Evolutionary conservation across 2,797 vertebrate genomes (phyloP).

Genomic region (Petrocephalus schoutedeni): DNA sequence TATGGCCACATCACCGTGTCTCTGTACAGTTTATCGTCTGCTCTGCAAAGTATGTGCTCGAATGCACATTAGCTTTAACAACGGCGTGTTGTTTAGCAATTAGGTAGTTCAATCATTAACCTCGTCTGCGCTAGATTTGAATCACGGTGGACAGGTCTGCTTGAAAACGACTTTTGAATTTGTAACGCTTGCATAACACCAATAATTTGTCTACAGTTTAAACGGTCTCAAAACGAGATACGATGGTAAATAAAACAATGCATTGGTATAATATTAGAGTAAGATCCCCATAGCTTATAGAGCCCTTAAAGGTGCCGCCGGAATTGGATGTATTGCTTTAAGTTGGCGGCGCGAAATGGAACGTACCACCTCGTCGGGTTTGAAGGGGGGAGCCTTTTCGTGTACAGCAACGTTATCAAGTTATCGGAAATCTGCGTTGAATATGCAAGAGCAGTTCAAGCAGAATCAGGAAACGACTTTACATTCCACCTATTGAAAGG

Average conservation of each 20-base stretch:
- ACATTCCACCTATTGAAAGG: background rate
- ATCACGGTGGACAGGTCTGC: background rate
- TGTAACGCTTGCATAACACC: background rate
- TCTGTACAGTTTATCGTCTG: background rate
- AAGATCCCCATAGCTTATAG: background rate
- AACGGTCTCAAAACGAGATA: background rate
- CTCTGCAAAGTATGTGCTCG: background rate
- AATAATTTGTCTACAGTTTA: background rate
- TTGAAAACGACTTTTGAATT: background rate
- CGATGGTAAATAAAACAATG: background rate
- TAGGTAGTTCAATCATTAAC: background rate
- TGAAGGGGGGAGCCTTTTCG: background rate
- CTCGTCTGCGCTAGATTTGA: background rate
- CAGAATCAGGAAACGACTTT: background rate
- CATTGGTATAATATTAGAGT: background rate
- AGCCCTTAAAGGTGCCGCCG: background rate
- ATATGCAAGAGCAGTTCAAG: background rate
- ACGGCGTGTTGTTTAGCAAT: background rate
- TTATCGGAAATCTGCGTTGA: background rate
- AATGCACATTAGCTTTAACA: background rate
- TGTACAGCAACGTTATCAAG: background rate
- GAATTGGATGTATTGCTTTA: slow-evolving; percentile 17
- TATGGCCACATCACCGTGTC: background rate
- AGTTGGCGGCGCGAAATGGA: slow-evolving; percentile 12
- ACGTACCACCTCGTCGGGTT: slow-evolving; percentile 5